Base-by-base conservation (phyloP, 2,113 vertebrate species). In the Morone chrysops region DNA sequence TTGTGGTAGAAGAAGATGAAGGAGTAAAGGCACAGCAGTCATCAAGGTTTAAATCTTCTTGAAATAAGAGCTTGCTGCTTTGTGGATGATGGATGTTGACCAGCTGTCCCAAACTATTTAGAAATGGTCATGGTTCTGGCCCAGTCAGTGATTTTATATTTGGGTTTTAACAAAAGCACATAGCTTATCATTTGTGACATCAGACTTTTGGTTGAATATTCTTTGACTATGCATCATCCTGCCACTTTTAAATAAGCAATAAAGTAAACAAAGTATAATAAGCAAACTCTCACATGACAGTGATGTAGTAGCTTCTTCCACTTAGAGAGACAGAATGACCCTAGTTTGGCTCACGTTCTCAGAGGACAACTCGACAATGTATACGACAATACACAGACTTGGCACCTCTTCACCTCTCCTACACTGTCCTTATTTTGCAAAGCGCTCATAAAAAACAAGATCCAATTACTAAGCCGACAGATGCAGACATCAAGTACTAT, bases 401-500 rank as follows among this genome's bases (percentile, higher is more conserved):
- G 87, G 79, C 87, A 86, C 43, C 66, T 38, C 67, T 38, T 87
- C 67, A 74, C 65, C 76, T 81, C 63, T 71, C 66, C 51, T 70
- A 53, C 68, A 22, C 60, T 16, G 22, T 75, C 80, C 85, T 84
- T 86, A 82, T 82, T 84, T 85, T 87, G 70, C 54, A 82, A 89
- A 92, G 53, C 54, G 22, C 80, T 84, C 72, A 53, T 88, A 81
- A 91, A 82, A 90, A 78, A 78, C 57, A 53, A 70, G 80, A 84
- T 85, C 75, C 80, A 89, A 89, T 87, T 90, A 90, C 78, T 53
- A 75, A 87, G 68, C 76, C 18, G 75, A 83, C 86, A 92, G 87
- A 89, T 86, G 90, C 88, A 78, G 66, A 78, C 68, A 86, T 87
- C 81, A 87, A 81, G 68, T 81, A 48, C 67, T 72, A 70, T 65